Conservation (phyloP, 2,797 vertebrate genomes). For the Catharus ustulatus region DNA sequence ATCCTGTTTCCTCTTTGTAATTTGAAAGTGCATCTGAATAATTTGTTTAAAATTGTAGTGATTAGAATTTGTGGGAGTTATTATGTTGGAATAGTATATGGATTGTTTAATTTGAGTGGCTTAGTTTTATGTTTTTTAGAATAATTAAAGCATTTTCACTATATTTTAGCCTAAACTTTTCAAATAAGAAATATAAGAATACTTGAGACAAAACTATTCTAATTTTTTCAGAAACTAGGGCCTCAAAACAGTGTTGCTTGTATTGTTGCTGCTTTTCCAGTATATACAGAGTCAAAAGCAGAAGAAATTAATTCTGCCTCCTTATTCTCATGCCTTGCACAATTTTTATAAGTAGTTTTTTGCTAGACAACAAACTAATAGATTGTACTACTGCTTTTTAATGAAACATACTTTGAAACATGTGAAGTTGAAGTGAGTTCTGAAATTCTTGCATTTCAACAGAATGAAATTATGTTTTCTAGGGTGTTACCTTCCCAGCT, state of each 20-base stretch:
- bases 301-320: not conserved
- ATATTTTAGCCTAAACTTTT: not conserved
- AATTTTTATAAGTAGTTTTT: not conserved
- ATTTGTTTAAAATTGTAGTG: not conserved
- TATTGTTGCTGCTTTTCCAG: not conserved
- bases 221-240: not conserved
- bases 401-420: not conserved
- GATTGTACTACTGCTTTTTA: not conserved
- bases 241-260: not conserved
- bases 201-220: not conserved
- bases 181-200: not conserved
- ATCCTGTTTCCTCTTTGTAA: not conserved
- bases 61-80: not conserved
- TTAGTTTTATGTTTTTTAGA: not conserved
- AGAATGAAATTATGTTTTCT: conserved; percentile 33
- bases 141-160: not conserved
- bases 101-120: not conserved
- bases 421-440: not conserved
- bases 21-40: not conserved
- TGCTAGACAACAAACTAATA: not conserved
- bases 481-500: conserved; percentile 96
- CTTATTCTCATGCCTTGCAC: not conserved
- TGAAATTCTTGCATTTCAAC: not conserved
- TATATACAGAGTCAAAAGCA: not conserved
- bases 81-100: not conserved